Conservation (phyloP, 2,888 invertebrate species). For the Gnatocerus cornutus region DNA sequence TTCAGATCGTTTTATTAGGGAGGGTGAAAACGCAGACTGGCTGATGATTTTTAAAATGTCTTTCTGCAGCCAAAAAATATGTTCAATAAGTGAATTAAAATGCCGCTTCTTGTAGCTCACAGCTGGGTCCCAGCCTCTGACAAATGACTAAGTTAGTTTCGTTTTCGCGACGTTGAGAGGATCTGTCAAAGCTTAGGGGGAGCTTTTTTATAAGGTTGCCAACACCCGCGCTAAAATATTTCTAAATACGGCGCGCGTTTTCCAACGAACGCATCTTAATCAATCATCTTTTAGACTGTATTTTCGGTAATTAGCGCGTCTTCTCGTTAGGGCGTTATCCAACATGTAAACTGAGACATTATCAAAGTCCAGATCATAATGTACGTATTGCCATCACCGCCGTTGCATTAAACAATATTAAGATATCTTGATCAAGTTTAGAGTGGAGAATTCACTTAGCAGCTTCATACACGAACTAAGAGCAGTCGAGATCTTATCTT, state of each 20-base stretch:
- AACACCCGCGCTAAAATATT: conserved; percentile 47
- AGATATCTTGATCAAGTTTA: conserved; percentile 67
- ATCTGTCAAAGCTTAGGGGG: conserved; percentile 64
- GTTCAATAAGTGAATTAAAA: conserved; percentile 72
- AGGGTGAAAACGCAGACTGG: conserved; percentile 55
- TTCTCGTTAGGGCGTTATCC: conserved; percentile 58
- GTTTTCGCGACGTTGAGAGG: conserved; percentile 64
- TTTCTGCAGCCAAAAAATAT: conserved; percentile 70
- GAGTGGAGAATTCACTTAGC: conserved; percentile 67
- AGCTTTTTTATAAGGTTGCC: conserved; percentile 50
- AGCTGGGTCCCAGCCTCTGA: conserved; percentile 66
- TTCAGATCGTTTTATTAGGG: conserved; percentile 45
- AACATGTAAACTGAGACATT: conserved; percentile 58
- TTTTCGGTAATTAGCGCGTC: conserved; percentile 33
- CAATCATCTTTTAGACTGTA: conserved; percentile 36
- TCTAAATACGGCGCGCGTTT: conserved; percentile 22
- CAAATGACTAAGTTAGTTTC: conserved; percentile 71
- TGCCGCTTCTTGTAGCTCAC: conserved; percentile 62
- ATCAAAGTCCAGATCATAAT: conserved; percentile 61
- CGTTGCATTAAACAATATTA: conserved; percentile 66
- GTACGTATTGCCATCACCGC: conserved; percentile 53
- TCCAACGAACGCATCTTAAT: conserved; percentile 19
- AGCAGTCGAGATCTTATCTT: conserved; percentile 66
- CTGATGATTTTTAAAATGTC: conserved; percentile 72
- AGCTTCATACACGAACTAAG: conserved; percentile 58